Percentiles rank a stretch among this genome's conserved stretches.
Conservation (phyloP, 2,113 vertebrate species). For the Dasyornis broadbenti region DNA sequence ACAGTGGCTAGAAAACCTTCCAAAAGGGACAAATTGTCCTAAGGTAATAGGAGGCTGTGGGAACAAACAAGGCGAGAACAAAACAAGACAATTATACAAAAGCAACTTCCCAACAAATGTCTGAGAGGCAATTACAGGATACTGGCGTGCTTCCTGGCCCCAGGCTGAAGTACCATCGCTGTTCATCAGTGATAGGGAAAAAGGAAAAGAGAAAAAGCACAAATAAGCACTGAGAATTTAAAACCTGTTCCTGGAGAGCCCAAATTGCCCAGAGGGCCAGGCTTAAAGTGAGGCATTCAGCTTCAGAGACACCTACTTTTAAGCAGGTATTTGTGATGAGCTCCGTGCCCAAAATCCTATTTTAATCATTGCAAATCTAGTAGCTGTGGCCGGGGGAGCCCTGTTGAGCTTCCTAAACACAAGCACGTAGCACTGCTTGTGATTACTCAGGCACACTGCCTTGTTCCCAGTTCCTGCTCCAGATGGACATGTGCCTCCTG, state of each 20-base stretch:
- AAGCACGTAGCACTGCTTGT: background rate
- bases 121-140: conserved; percentile 45
- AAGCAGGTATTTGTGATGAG: background rate
- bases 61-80: conserved; percentile 43
- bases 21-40: conserved; percentile 19
- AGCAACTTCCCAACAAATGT: conserved; percentile 29
- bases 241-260: background rate
- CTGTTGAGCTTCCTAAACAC: background rate
- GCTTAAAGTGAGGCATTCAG: background rate
- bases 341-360: background rate
- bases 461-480: background rate
- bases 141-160: conserved; percentile 5
- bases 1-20: conserved; percentile 1
- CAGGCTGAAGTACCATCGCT: background rate
- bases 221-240: background rate
- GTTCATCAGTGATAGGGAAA: background rate
- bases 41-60: conserved; percentile 54
- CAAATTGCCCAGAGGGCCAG: background rate
- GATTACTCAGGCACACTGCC: background rate
- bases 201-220: background rate
- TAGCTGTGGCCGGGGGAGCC: background rate
- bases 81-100: conserved; percentile 53
- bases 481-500: background rate
- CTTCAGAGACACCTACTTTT: background rate
- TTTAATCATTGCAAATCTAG: background rate